Percentiles rank a stretch among this genome's conserved stretches.
Evolutionary conservation across 2,888 invertebrate genomes (phyloP).

Genomic region (Busseola fusca): DNA sequence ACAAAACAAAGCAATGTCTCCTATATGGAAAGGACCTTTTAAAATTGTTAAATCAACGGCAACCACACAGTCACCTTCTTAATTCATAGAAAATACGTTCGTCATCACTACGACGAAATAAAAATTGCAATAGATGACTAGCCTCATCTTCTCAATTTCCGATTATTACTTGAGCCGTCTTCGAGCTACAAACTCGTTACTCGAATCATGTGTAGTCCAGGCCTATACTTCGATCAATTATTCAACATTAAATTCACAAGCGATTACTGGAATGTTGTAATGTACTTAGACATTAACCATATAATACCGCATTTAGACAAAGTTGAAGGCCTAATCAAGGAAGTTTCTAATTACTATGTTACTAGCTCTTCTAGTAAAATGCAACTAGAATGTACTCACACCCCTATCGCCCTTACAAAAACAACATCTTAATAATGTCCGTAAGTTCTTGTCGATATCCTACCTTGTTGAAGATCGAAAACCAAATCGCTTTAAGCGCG

Average conservation of each 20-base stretch:
- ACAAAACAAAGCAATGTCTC: slow-evolving; percentile 21
- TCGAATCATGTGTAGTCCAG: neutral
- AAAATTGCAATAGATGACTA: neutral
- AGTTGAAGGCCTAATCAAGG: neutral
- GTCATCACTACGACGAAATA: slow-evolving; percentile 1
- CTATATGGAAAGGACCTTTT: no score
- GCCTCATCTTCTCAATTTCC: neutral
- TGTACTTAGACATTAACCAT: slow-evolving; percentile 6
- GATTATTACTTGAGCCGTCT: neutral
- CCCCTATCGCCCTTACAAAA: no score
- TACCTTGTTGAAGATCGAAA: no score
- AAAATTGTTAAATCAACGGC: slow-evolving; percentile 15
- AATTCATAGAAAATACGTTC: slow-evolving; percentile 4
- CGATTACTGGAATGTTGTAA: slow-evolving; percentile 5
- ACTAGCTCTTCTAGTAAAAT: neutral
- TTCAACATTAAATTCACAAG: slow-evolving; percentile 6
- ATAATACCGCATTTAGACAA: neutral
- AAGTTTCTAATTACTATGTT: neutral
- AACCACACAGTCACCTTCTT: slow-evolving; percentile 16
- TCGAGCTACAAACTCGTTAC: slow-evolving; percentile 1
- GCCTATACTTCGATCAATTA: neutral
- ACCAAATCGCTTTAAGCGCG: no score
- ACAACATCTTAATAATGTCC: no score
- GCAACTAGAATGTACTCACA: neutral
- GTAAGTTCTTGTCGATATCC: no score